A percentile compares a stretch with the other conserved stretches of the same genome.
Evolutionary conservation across 2,888 invertebrate genomes (phyloP).

Genomic region (Hoplodrina blanda): DNA sequence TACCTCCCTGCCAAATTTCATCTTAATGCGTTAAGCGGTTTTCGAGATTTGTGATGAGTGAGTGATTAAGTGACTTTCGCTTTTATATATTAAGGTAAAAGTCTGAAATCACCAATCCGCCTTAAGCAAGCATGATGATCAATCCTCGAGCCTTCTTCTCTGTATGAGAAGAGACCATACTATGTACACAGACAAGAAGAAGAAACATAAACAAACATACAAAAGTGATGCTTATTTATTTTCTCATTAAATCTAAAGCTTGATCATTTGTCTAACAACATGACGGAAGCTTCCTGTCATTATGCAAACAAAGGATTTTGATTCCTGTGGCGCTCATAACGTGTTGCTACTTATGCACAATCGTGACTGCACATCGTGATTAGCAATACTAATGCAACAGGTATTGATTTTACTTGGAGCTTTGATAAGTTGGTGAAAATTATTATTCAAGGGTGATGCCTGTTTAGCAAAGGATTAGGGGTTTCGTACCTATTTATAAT

Average conservation of each 20-base stretch:
- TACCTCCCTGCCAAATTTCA: too few species aligned
- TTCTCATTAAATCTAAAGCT: not conserved
- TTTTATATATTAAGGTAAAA: too few species aligned
- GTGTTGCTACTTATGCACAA: slow-evolving; percentile 25
- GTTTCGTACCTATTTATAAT: too few species aligned
- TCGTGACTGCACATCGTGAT: slow-evolving; percentile 53
- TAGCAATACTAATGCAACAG: slow-evolving; percentile 30
- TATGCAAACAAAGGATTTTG: slow-evolving; percentile 45
- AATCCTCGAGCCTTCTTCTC: too few species aligned
- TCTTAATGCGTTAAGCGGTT: too few species aligned
- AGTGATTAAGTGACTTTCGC: too few species aligned
- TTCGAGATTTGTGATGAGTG: too few species aligned
- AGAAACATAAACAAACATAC: too few species aligned
- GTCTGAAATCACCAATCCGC: too few species aligned
- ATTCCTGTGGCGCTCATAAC: slow-evolving; percentile 19
- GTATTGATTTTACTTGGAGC: slow-evolving; percentile 2
- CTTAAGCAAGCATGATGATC: too few species aligned
- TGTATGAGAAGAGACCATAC: too few species aligned
- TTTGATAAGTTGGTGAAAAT: not conserved
- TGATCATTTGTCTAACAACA: slow-evolving; percentile 12
- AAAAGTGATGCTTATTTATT: not conserved
- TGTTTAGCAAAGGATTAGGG: not conserved
- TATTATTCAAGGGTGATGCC: not conserved
- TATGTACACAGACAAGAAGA: too few species aligned
- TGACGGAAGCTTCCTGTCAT: slow-evolving; percentile 50